These are phyloP conservation scores for Lanius ludovicianus DNA, from an alignment of 2,113 vertebrate species.

Conservation along the genomic window DNA sequence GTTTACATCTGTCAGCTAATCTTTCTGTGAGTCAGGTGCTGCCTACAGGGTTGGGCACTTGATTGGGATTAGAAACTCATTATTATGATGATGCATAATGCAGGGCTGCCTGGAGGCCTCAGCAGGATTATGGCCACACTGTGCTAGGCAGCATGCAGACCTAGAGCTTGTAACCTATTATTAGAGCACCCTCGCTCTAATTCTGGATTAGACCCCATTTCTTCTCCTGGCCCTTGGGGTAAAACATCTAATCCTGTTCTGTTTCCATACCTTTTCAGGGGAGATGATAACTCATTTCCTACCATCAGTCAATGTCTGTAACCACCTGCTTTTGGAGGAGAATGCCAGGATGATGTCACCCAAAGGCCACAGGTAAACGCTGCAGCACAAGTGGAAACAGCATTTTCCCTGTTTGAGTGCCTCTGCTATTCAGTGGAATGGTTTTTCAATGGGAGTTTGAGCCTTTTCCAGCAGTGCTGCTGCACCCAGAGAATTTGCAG, in stretches of 20 bases:
- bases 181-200: background rate
- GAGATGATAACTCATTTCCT: background rate
- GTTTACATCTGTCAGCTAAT: conserved; percentile 50
- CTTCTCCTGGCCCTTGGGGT: background rate
- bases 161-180: background rate
- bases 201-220: conserved; percentile 19
- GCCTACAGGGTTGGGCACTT: conserved; percentile 48
- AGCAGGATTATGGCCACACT: background rate
- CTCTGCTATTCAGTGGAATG: background rate
- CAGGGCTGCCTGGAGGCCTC: conserved; percentile 20
- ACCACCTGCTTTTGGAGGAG: background rate
- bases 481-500: background rate
- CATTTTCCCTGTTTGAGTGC: background rate
- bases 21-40: conserved; percentile 9
- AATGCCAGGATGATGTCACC: background rate
- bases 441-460: background rate
- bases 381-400: background rate
- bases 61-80: conserved; percentile 28
- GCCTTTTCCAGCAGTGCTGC: background rate
- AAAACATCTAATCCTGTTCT: background rate
- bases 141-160: background rate
- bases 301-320: background rate
- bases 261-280: background rate
- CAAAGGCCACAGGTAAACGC: background rate
- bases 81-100: conserved; percentile 7